Evolutionary conservation across 2,888 invertebrate genomes (phyloP), one percentile per base, ranked within the genome.

Genomic region (Epirrhoe tristata): DNA sequence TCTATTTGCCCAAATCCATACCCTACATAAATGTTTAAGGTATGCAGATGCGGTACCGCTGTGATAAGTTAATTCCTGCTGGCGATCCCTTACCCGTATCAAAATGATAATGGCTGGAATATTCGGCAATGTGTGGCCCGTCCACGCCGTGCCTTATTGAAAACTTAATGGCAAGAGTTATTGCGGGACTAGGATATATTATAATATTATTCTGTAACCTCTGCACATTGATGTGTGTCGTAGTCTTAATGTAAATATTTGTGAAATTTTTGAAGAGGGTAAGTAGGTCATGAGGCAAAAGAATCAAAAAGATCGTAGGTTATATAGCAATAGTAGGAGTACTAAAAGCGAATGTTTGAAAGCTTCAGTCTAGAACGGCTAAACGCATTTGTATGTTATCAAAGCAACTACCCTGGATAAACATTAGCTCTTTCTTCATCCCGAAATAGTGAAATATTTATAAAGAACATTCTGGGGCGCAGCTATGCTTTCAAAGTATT

Each of bases 1-100:
- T n/a, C n/a, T n/a, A n/a, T n/a, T n/a, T 43, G 12, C 39, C 81
- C 65, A 71, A 91, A 70, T 91, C 77, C 93, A 81, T 80, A 79
- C 87, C 84, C 70, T 46, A 72, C 80, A 86, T 88, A 89, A 91
- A 91, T 89, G 89, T 87, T 88, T 84, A 90, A 93, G 93, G 91
- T 93, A 93, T 93, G 93, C 93, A 91, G 91, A 91, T 91, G 87
- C 87, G 90, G 86, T 77, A 73, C 83, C 74, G 81, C 86, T 79
- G 91, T 93, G 93, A 93, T 93, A 93, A 93, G 91, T 93, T 93
- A 93, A 93, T 93, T 89, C 92, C 88, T 88, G 79, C 83, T 83
- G 90, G 88, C 90, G 84, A 88, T 88, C 90, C 91, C 90, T 86
- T 85, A 91, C 91, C 91, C 92, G 87, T 88, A 90, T 92, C 92